phyloP scores from a whole-genome alignment of 1,140 invertebrate genomes.

The Ceratoteleas bidentatus region DNA sequence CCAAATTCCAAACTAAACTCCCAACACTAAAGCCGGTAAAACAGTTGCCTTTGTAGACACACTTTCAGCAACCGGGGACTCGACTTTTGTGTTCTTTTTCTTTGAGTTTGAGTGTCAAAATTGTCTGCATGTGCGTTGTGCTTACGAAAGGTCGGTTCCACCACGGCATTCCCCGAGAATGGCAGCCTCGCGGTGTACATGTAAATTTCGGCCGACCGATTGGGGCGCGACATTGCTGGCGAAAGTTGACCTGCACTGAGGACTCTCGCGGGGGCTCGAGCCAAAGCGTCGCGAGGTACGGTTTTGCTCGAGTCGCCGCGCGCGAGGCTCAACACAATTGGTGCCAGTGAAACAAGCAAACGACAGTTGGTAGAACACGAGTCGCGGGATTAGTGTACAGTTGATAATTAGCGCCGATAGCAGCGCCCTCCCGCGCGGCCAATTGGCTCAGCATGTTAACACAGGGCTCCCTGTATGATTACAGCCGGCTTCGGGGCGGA shows the following conservation, averaged over 20 bases:
- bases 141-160: slow-evolving; percentile 56
- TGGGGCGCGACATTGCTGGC: slow-evolving; percentile 22
- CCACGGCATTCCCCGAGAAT: slow-evolving; percentile 35
- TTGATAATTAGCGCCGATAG: slow-evolving; percentile 8
- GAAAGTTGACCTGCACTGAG: slow-evolving; percentile 59
- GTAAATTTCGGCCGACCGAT: slow-evolving; percentile 22
- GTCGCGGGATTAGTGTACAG: neutral
- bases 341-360: neutral
- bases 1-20: no score
- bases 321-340: slow-evolving; percentile 10
- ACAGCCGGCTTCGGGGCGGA: slow-evolving; percentile 75
- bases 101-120: slow-evolving; percentile 21
- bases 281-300: neutral
- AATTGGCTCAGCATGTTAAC: slow-evolving; percentile 69
- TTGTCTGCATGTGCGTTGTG: slow-evolving; percentile 57
- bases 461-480: slow-evolving; percentile 78
- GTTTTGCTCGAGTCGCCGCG: slow-evolving; percentile 14
- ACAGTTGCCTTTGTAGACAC: no score
- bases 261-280: slow-evolving; percentile 21
- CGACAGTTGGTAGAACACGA: neutral
- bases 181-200: neutral
- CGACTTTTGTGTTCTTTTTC: slow-evolving; percentile 43
- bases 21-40: no score
- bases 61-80: no score
- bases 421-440: neutral